Evolutionary conservation across 2,888 invertebrate genomes (phyloP).

Genomic region (Sepiola atlantica): DNA sequence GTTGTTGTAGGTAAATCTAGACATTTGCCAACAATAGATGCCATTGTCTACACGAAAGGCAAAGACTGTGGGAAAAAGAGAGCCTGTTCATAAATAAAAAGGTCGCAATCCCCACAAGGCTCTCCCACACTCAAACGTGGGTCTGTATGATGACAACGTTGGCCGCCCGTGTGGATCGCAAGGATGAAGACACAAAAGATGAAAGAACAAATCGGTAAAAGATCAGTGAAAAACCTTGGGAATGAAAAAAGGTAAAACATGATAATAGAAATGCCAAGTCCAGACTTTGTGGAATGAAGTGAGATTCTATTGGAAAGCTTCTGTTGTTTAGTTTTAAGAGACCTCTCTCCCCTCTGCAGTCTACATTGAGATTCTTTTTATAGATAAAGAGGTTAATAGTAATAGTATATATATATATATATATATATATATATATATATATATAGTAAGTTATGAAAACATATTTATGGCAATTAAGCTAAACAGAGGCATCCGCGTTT

Average conservation of each 20-base stretch:
- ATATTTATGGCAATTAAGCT: too few relatives aligned
- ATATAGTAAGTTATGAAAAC: too few relatives aligned
- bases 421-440: too few relatives aligned
- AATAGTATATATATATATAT: neutral
- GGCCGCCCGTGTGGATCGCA: neutral
- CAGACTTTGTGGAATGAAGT: neutral
- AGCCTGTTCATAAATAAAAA: neutral
- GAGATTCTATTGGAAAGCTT: neutral
- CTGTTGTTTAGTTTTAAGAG: neutral
- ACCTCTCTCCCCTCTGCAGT: neutral
- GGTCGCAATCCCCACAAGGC: neutral
- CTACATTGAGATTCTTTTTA: neutral
- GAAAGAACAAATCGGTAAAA: neutral
- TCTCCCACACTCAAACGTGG: neutral
- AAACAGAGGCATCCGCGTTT: too few relatives aligned
- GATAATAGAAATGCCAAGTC: neutral
- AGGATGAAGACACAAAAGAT: neutral
- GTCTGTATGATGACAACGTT: neutral
- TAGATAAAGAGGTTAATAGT: neutral
- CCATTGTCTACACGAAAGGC: neutral
- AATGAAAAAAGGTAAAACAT: neutral
- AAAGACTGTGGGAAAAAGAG: constrained; percentile 10
- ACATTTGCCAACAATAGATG: neutral
- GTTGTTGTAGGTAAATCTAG: neutral
- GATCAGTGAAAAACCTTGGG: neutral